Base-by-base conservation (phyloP, 2,797 vertebrate species). In the Molossus molossus region DNA sequence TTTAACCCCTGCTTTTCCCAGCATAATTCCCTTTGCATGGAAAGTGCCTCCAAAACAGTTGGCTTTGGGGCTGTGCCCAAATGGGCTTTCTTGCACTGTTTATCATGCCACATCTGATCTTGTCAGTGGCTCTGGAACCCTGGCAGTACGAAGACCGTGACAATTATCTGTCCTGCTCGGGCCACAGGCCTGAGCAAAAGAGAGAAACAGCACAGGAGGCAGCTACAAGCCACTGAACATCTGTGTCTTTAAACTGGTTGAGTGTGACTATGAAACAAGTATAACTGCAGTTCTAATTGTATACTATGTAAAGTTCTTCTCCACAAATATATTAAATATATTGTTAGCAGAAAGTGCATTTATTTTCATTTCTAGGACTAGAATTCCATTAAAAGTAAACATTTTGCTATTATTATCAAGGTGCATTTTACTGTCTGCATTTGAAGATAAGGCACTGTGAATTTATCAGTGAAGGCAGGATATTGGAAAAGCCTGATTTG, bases 1-100 rank as follows among this genome's bases (percentile, higher is more conserved):
- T 98, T 99, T 99, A 70, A 99, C 99, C 15, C 99, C 99, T 58
- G 10, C 27, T 76, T 76, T 20, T 76, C 1, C 9, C 17, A 33
- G n/a, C 65, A 67, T 27, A n/a, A 29, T 76, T 76, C 17, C 17
- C 48, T n/a, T 53, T n/a, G 73, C 48, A n/a, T n/a, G 27, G 29
- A 2, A 53, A 76, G 13, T n/a, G 73, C 29, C 73, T n/a, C 18
- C 48, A 53, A 76, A 75, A 76, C 27, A 9, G 48, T 11, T 53
- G 48, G 29, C 48, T 25, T 53, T 76, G n/a, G 15, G 25, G 45
- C 73, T n/a, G 48, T 76, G 27, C 48, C 73, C 29, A 53, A 53
- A 53, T 27, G 4, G 73, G 73, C 73, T 5, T n/a, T 76, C 18
- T 18, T 76, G 73, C 27, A 20, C 72, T 53, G 27, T 50, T 53